Conservation (phyloP, 2,888 invertebrate genomes). For the Yponomeuta malinellus region DNA sequence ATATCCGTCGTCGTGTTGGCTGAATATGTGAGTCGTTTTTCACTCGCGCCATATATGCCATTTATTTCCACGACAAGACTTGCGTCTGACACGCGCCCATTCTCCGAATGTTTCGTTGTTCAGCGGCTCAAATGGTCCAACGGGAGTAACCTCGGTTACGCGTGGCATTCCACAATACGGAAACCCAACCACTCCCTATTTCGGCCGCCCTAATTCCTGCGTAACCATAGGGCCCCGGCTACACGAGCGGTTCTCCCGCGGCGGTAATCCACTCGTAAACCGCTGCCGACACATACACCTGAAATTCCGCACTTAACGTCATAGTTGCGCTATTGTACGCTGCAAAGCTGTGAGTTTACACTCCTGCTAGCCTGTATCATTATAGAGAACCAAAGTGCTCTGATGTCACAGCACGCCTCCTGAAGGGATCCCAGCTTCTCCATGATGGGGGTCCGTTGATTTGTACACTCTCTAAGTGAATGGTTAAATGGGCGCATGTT, state of each 20-base stretch:
- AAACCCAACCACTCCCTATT: background rate
- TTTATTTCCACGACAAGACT: constrained; percentile 32
- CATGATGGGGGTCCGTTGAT: too few relatives aligned
- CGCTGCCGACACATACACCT: too few relatives aligned
- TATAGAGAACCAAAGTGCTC: too few relatives aligned
- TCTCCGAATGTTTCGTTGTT: constrained; percentile 49
- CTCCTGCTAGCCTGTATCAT: too few relatives aligned
- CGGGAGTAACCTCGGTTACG: constrained; percentile 24
- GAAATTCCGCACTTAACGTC: too few relatives aligned
- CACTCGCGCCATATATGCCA: constrained; percentile 32
- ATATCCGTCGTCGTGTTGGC: background rate
- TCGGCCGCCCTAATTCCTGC: constrained; percentile 2
- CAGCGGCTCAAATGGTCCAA: constrained; percentile 27
- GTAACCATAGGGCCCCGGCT: background rate
- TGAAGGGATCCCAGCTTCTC: too few relatives aligned
- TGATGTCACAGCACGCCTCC: too few relatives aligned
- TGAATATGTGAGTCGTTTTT: background rate
- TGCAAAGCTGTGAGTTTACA: background rate
- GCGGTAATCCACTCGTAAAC: too few relatives aligned
- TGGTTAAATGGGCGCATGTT: too few relatives aligned
- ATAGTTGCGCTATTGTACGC: background rate
- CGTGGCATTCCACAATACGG: constrained; percentile 1
- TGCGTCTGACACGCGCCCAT: constrained; percentile 47
- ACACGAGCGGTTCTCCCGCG: background rate
- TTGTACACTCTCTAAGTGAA: too few relatives aligned